Base-by-base conservation (phyloP, 2,888 invertebrate species). In the Electrophaes corylata region DNA sequence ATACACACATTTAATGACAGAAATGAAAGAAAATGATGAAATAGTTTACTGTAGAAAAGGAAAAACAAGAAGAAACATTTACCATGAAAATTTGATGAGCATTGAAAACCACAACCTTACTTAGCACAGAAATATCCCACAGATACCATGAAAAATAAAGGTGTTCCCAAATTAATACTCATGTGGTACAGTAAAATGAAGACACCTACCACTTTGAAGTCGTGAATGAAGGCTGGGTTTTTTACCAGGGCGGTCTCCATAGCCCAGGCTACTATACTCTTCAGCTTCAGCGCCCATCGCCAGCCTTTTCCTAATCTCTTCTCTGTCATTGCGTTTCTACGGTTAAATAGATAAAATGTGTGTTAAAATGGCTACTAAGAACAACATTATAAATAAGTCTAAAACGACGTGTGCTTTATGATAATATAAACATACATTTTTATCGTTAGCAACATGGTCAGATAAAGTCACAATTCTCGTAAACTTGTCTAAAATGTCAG, bases 221-320 rank as follows among this genome's bases (percentile, higher is more conserved):
- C 98, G 93, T 65, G 97, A 95, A 83, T 97, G 97, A 72, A 97
- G 93, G 83, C 96, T 97, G 14, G 97, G 96, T 84, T 97, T 98
- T 71, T 96, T 94, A 64, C 96, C 95, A 35, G 95, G 94, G 69
- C 96, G 92, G 66, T 95, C 95, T 44, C 81, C 83, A 65, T 91
- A 86, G 35, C 92, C 92, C 78, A 93, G 90, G 70, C 93, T 93
- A 71, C 93, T 93, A 76, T 95, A 94, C 71, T 96, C 95, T 72
- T 97, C 97, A 49, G 93, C 92, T 72, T 96, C 96, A 49, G 94
- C 93, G 12, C 96, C 97, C 95, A 96, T 96, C 0, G 98, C 98
- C 80, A 98, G 90, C 60, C 97, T 93, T 72, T 96, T 93, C 62
- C 98, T 94, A 71, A 98, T 98, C 88, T 98, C 98, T 86, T 98